These are phyloP conservation scores for Herminia tarsipennalis DNA, from an alignment of 2,888 invertebrate genomes.

Conservation along the genomic window DNA sequence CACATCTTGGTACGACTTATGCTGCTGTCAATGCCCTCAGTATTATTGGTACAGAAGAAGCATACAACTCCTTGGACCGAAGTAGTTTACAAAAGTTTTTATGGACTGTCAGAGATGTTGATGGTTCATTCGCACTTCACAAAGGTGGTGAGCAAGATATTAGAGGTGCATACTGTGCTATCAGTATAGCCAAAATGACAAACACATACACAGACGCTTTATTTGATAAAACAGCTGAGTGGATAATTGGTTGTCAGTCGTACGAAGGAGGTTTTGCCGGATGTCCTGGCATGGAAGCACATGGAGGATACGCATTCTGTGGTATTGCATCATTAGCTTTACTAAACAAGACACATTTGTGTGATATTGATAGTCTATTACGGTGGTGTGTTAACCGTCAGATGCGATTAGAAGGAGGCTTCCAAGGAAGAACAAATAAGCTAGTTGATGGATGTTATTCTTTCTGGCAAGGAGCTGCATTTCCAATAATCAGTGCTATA, in stretches of 20 bases:
- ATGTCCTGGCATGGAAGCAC: conserved; percentile 95
- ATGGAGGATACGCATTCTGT: conserved; percentile 99
- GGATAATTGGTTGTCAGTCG: conserved; percentile 98
- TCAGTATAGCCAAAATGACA: conserved; percentile 94
- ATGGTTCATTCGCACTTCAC: conserved; percentile 97
- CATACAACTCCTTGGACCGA: conserved; percentile 94
- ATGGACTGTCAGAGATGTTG: conserved; percentile 89
- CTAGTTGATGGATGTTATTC: conserved; percentile 99
- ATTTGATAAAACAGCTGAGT: conserved; percentile 94
- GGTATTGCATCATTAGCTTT: conserved; percentile 96
- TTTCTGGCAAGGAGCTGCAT: conserved; percentile 98
- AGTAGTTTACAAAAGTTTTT: conserved; percentile 91
- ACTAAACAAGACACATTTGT: conserved; percentile 90
- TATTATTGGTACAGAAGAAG: conserved; percentile 94
- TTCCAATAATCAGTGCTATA: conserved; percentile 94
- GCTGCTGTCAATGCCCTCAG: conserved; percentile 97
- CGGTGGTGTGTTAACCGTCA: conserved; percentile 96
- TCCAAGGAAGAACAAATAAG: conserved; percentile 99
- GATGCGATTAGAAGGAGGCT: conserved; percentile 98
- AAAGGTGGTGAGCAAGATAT: conserved; percentile 97
- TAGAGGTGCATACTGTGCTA: conserved; percentile 98
- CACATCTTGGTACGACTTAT: conserved; percentile 99
- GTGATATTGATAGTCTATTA: conserved; percentile 91
- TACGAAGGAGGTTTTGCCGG: conserved; percentile 99
- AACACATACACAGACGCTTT: conserved; percentile 91